These are phyloP conservation scores for Catamblyrhynchus diadema DNA, from an alignment of 2,797 vertebrate genomes.

Conservation along the genomic window DNA sequence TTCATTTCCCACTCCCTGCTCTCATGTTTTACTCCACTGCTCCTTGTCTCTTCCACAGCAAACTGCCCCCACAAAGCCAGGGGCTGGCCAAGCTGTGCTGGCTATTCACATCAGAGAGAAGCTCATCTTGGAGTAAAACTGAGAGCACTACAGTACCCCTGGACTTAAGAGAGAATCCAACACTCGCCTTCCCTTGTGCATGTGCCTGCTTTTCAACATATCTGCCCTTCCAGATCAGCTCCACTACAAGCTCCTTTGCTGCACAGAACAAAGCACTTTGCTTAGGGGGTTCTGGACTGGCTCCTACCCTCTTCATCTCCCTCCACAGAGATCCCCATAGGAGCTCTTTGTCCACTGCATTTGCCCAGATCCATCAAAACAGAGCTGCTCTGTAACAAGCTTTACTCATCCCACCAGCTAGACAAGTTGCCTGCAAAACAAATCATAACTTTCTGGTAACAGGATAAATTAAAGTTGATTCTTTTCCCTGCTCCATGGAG, in stretches of 20 bases:
- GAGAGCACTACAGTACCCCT: background rate
- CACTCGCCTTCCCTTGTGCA: background rate
- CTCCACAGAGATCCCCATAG: background rate
- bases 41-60: background rate
- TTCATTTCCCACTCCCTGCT: background rate
- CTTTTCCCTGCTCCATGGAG: background rate
- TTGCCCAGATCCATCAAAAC: background rate
- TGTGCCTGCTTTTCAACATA: background rate
- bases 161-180: background rate
- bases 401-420: slow-evolving; percentile 19
- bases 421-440: background rate
- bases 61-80: background rate
- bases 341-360: background rate
- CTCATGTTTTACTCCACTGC: background rate
- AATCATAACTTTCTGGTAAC: background rate
- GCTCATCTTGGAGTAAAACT: background rate
- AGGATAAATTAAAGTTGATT: background rate
- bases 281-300: background rate
- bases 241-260: background rate
- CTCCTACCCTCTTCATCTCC: background rate
- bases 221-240: background rate
- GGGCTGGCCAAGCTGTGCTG: background rate
- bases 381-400: background rate
- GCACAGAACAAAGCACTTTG: background rate
- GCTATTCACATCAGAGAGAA: background rate